These are phyloP conservation scores for Hippasteria phrygiana DNA, from an alignment of 53 echinoderm and acorn worm species.

Conservation along the genomic window DNA sequence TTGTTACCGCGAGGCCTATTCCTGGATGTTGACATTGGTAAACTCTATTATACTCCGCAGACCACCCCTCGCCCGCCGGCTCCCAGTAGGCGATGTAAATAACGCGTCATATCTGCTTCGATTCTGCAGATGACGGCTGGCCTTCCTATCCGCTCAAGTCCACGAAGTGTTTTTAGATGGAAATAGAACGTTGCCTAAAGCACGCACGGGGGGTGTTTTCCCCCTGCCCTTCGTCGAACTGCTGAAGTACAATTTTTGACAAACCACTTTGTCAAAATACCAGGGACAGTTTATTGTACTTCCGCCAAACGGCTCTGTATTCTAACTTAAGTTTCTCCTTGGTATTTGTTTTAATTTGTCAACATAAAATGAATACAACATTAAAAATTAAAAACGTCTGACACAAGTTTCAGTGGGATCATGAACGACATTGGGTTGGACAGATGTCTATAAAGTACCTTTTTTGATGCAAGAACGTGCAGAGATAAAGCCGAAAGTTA, in stretches of 20 bases:
- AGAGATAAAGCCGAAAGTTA: no score
- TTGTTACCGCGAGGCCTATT: neutral
- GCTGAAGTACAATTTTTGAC: neutral
- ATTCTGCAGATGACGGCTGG: neutral
- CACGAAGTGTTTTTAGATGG: conserved; percentile 20
- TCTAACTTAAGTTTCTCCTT: no score
- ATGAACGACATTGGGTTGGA: no score
- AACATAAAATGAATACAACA: no score
- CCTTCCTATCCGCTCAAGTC: neutral
- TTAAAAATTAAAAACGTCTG: no score
- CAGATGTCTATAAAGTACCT: no score
- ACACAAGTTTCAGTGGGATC: no score
- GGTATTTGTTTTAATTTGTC: no score
- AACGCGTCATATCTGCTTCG: conserved; percentile 32
- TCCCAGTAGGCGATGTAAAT: neutral
- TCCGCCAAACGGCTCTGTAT: neutral
- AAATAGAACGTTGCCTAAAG: conserved; percentile 36
- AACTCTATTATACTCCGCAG: neutral
- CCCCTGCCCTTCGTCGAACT: neutral
- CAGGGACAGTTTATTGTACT: conserved; percentile 29
- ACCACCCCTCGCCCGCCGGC: conserved; percentile 4
- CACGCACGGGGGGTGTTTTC: neutral
- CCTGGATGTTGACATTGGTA: conserved; percentile 27
- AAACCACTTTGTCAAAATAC: neutral
- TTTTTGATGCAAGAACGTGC: no score